Evolutionary conservation across 2,113 vertebrate genomes (phyloP), one percentile per base, ranked within the genome.

Genomic region (Orcinus orca): DNA sequence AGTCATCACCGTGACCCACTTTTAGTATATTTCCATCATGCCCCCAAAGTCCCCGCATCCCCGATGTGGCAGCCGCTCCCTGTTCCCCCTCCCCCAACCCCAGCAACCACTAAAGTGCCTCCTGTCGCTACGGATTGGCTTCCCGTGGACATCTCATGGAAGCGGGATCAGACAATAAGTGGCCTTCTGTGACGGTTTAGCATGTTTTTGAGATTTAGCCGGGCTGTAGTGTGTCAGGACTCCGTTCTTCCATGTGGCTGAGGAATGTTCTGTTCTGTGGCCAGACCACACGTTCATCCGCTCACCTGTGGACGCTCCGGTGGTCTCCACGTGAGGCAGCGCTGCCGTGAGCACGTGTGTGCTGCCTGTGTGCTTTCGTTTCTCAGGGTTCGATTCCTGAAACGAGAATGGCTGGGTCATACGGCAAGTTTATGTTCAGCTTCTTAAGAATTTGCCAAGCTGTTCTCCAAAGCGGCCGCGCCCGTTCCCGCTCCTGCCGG

Each of bases 1-100:
- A 2, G 0, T 21, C 7, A 25, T 2, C 0, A 0, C 58, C 17
- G 1, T 0, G 8, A 6, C 1, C 50, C 15, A 3, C 23, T 31
- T 11, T 41, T 23, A 15, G 60, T 17, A 47, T 4, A 6, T 7
- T 63, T 44, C 73, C 3, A 1, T 38, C 74, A 18, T 9, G 13
- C 6, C 10, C 36, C 18, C 23, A 7, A 29, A 15, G 38, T 21
- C 31, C 68, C 7, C 9, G 29, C 36, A 1, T 0, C 1, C 44
- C 53, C 38, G 5, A 10, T 21, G 58, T 21, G 58, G 38, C 38
- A 5, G n/a, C 14, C 41, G 6, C 2, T 33, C 7, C 81, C 68
- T 4, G 0, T 14, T 5, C 41, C 1, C 4, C 55, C 58, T 11
- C 3, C 12, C 58, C 26, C 18, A 2, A 31, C 36, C 65, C 63